Percentiles rank a stretch among this genome's conserved stretches.
These are phyloP conservation scores for Troglohyphantes excavatus DNA, from an alignment of 2,888 invertebrate genomes.

Conservation along the genomic window DNA sequence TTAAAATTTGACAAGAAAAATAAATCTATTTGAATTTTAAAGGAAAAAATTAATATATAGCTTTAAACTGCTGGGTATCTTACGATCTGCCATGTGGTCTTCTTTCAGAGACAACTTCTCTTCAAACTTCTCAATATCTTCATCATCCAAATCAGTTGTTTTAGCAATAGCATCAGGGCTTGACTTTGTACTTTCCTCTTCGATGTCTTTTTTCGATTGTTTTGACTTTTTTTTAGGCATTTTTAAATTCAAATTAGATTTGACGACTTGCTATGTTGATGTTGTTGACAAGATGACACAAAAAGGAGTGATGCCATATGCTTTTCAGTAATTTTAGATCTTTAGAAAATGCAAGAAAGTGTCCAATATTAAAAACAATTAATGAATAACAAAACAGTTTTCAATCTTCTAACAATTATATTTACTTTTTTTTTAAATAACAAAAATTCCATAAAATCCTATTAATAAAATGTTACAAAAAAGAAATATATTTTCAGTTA, in stretches of 20 bases:
- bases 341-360: too few relatives aligned
- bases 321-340: background rate
- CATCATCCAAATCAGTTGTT: conserved; percentile 31
- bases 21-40: background rate
- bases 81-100: conserved; percentile 46
- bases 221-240: conserved; percentile 77
- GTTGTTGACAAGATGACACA: conserved; percentile 5
- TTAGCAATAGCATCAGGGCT: conserved; percentile 13
- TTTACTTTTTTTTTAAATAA: too few relatives aligned
- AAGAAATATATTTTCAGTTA: background rate
- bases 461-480: too few relatives aligned
- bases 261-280: background rate
- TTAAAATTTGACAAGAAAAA: too few relatives aligned
- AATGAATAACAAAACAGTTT: too few relatives aligned
- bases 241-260: background rate
- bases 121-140: conserved; percentile 24
- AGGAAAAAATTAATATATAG: background rate
- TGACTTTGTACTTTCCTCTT: conserved; percentile 44
- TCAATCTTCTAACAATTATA: too few relatives aligned
- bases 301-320: background rate
- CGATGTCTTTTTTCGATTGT: conserved; percentile 50
- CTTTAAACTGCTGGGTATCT: background rate
- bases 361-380: too few relatives aligned
- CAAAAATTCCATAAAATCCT: too few relatives aligned
- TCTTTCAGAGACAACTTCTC: conserved; percentile 38